Percentiles rank a stretch among this genome's conserved stretches.
Conservation (phyloP, 2,888 invertebrate genomes). For the Sinhomidia bicolor region DNA sequence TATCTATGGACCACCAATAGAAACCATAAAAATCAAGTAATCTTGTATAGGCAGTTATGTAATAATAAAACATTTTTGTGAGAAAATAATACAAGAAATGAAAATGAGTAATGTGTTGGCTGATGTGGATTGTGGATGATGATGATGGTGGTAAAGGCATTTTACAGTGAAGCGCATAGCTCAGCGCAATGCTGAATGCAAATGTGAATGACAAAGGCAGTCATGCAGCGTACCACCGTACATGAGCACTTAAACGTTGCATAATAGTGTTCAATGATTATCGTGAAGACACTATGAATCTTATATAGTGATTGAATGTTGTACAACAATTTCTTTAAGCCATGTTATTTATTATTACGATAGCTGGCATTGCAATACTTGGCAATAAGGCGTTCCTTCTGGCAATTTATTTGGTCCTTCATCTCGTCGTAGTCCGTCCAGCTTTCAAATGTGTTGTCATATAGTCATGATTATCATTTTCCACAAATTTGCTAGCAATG, state of each 20-base stretch:
- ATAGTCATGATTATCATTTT: too few relatives aligned
- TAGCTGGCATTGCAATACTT: too few relatives aligned
- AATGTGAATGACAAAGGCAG: neutral
- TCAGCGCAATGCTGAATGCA: neutral
- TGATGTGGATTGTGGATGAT: neutral
- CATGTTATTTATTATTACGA: too few relatives aligned
- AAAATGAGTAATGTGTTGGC: neutral
- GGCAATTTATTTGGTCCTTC: too few relatives aligned
- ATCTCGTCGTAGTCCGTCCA: too few relatives aligned
- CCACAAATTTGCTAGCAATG: too few relatives aligned
- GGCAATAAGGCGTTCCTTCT: too few relatives aligned
- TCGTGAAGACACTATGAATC: neutral
- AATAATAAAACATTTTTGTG: neutral
- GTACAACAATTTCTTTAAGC: neutral
- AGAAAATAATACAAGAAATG: neutral
- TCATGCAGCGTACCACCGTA: too few relatives aligned
- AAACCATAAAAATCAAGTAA: neutral
- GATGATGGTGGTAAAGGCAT: neutral
- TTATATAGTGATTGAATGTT: too few relatives aligned
- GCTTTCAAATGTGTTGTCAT: too few relatives aligned
- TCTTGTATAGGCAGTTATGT: neutral
- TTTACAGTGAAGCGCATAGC: neutral
- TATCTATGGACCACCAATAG: neutral
- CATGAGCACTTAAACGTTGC: slow-evolving; percentile 1
- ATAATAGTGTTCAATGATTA: neutral